Evolutionary conservation across 2,797 vertebrate species (phyloP).

Genomic region (Lerista edwardsae): DNA sequence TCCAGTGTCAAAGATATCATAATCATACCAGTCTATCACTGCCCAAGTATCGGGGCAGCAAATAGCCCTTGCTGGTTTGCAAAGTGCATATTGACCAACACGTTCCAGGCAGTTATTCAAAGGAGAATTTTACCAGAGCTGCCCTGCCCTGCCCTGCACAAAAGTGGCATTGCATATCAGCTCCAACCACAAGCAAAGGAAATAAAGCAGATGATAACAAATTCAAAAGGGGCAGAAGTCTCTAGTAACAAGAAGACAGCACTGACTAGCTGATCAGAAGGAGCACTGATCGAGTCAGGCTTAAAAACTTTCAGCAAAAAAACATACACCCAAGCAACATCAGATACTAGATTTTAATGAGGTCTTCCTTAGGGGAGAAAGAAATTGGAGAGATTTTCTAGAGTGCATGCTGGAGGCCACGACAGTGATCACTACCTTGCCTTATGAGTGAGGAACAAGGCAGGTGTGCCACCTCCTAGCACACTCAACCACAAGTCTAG

Average conservation of each 20-base stretch:
- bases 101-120: background rate
- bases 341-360: conserved; percentile 46
- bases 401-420: background rate
- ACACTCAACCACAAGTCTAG: background rate
- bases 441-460: background rate
- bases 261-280: background rate
- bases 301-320: background rate
- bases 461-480: background rate
- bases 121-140: background rate
- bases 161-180: background rate
- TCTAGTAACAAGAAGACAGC: background rate
- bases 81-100: background rate
- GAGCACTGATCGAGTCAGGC: background rate
- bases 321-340: background rate
- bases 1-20: background rate
- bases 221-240: background rate
- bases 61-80: background rate
- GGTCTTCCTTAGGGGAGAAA: conserved; percentile 48
- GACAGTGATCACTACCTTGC: background rate
- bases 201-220: background rate
- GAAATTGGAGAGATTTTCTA: background rate
- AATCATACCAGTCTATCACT: background rate
- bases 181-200: background rate
- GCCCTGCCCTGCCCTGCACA: background rate
- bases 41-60: background rate